These are phyloP conservation scores for Neotoma lepida DNA, from an alignment of 2,113 vertebrate species.

Conservation along the genomic window DNA sequence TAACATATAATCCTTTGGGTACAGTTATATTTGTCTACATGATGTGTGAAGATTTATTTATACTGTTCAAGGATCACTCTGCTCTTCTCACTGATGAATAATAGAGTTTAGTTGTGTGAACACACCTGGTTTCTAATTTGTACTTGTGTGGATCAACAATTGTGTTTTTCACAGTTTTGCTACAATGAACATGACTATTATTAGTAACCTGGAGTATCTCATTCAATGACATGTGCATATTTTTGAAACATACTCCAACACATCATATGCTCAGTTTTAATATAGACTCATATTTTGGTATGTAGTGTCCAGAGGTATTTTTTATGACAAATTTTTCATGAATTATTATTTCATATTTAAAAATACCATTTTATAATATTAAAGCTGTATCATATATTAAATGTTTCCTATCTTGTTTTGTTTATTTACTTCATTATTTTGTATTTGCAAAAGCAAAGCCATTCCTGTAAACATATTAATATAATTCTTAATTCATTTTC, in stretches of 20 bases:
- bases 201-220: background rate
- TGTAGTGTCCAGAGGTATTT: background rate
- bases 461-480: background rate
- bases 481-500: background rate
- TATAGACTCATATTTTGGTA: background rate
- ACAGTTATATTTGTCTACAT: background rate
- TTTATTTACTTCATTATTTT: background rate
- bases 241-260: background rate
- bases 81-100: background rate
- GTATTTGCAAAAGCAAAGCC: background rate
- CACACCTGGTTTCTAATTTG: background rate
- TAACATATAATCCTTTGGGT: background rate
- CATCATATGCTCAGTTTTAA: background rate
- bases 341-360: background rate
- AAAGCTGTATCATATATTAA: background rate
- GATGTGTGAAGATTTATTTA: background rate
- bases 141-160: background rate
- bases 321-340: background rate
- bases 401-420: background rate
- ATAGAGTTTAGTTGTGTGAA: background rate
- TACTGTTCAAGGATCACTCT: background rate
- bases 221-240: background rate
- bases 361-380: background rate
- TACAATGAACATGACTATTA: background rate
- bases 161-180: background rate